Evolutionary conservation across 2,888 invertebrate genomes (phyloP), one percentile per base, ranked within the genome.

Genomic region (Cinara cedri): DNA sequence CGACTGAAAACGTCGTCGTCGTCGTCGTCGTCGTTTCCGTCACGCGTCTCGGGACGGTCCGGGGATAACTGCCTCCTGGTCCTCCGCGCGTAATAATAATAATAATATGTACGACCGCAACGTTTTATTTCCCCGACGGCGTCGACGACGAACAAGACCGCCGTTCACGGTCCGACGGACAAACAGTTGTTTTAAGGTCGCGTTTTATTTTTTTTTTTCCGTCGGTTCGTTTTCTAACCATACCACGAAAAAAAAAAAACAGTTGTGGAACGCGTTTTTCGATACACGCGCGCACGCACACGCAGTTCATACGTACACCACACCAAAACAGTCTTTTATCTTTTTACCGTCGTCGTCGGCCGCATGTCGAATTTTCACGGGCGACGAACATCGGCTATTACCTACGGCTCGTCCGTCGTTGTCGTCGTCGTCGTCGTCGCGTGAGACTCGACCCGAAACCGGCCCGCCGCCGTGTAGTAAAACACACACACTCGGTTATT

Each of bases 171-270:
- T 68, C 76, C 26, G 11, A 57, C 57, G 76, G 66, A 26, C 68
- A 60, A 76, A 68, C 76, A 68, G 68, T 78, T 57, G 76, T 68
- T 68, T 60, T 68, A 46, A 78, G 66, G 68, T 78, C 57, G 46
- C 57, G 46, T 60, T 72, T 62, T 44, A 4, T 34, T 34, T 34
- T 34, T 34, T 34, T 34, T 34, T 34, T 34, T 6, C 6, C 6
- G 3, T 34, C n/a, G n/a, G 66, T 57, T 76, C 55, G 44, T 57
- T 26, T 60, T 72, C 49, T 44, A 44, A 54, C 55, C 55, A 24
- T 57, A 34, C 34, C 34, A 6, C n/a, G n/a, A n/a, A n/a, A n/a
- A n/a, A n/a, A n/a, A n/a, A n/a, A n/a, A 42, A 75, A 75, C 75
- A 75, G 63, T 75, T 54, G 75, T 65, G 54, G n/a, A 75, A 75